Base-by-base conservation (phyloP, 2,888 invertebrate genomes). In the Ectropis crepuscularia region DNA sequence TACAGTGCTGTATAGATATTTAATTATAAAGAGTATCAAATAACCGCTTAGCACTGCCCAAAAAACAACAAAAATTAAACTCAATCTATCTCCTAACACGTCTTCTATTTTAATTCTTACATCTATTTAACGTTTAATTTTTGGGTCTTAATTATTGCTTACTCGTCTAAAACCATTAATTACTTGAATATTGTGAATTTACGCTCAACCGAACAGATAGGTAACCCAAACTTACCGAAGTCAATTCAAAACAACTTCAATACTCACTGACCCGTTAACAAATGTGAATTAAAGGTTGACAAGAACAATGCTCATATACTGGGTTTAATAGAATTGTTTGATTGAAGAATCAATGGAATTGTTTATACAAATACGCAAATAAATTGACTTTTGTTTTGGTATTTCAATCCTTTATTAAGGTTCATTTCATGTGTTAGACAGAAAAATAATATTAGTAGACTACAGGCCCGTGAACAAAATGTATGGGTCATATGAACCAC, bases 291-390 rank as follows among this genome's bases (percentile, higher is more conserved):
- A 12, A 46, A 45, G 54, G 54, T 54, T 41, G 28, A 5, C 12
- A 7, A 48, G 47, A 42, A 48, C 57, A 53, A 57, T 63, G 41
- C 12, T 9, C 10, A n/a, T 42, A 42, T 10, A 41, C 12, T 49
- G 49, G 49, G 11, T 49, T 50, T 50, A 60, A 62, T 80, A 75
- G 78, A 77, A 78, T 79, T 78, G 81, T 80, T 75, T 74, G 77
- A 80, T 79, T 76, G 77, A 75, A 79, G 74, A 70, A 79, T 72
- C 71, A 75, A 72, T 73, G 69, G 64, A 63, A 55, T 65, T 28
- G 16, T 71, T 12, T 12, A 12, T 39, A 7, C n/a, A 12, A 39
- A 39, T 28, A 49, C 16, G 4, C 16, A 28, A 28, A 28, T 28
- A 28, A 28, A 28, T 28, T 1, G 16, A 28, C 1, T 28, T 28